phyloP scores from a whole-genome alignment of 2,797 vertebrate genomes.

The Pachyuromys duprasi region DNA sequence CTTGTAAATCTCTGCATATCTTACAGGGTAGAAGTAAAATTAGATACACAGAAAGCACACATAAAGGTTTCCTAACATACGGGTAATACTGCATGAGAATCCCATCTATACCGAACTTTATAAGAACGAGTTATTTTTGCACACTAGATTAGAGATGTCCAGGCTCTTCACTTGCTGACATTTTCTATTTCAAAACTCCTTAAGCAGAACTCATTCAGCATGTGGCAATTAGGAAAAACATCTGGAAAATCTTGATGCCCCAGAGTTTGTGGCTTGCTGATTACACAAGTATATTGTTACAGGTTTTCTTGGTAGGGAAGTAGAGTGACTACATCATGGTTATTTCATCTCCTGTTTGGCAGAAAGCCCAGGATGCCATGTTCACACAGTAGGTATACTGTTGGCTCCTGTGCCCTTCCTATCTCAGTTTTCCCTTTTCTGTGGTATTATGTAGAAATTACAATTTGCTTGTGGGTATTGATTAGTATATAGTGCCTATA shows the following conservation, averaged over 20 bases:
- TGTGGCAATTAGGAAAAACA: constrained; percentile 64
- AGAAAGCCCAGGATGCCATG: constrained; percentile 16
- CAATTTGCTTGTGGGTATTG: constrained; percentile 25
- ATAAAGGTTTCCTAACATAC: constrained; percentile 25
- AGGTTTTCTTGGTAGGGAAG: constrained; percentile 38
- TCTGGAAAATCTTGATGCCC: constrained; percentile 50
- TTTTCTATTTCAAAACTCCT: constrained; percentile 57
- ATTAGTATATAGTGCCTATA: constrained; percentile 25
- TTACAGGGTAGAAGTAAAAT: constrained; percentile 6
- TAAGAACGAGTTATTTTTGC: constrained; percentile 42
- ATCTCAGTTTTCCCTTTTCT: constrained; percentile 52
- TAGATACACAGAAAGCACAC: constrained; percentile 39
- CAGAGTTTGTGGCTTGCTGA: constrained; percentile 52
- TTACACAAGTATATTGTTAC: constrained; percentile 39
- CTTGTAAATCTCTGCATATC: constrained; percentile 47
- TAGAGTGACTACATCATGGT: constrained; percentile 12
- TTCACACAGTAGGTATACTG: background rate
- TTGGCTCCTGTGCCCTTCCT: background rate
- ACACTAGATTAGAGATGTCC: background rate
- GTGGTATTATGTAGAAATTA: constrained; percentile 36
- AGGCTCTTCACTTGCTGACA: constrained; percentile 48
- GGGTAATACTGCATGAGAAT: constrained; percentile 8
- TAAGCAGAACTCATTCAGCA: constrained; percentile 41
- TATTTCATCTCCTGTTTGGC: constrained; percentile 40
- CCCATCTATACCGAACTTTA: constrained; percentile 29